These are phyloP conservation scores for Nemopilema nomurai DNA, from an alignment of 30 jellyfish, hydroid and myxozoan genomes.

Conservation along the genomic window DNA sequence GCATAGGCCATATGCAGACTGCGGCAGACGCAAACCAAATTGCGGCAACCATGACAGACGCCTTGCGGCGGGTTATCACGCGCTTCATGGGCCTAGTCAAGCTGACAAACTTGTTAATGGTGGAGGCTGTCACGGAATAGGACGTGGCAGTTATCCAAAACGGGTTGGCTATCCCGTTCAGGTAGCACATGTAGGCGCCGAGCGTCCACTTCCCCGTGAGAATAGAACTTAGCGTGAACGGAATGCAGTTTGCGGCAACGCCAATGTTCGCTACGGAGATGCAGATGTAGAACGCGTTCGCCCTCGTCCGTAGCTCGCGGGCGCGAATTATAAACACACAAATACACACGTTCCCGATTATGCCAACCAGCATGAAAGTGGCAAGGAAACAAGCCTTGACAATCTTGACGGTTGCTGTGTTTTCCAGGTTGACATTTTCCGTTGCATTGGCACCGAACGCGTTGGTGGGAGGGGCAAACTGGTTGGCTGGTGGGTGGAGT, in stretches of 20 bases:
- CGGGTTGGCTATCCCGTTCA: slow-evolving; percentile 67
- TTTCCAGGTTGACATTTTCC: background rate
- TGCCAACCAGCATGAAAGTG: slow-evolving; percentile 37
- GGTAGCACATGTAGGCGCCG: slow-evolving; percentile 51
- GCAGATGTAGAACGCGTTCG: slow-evolving; percentile 55
- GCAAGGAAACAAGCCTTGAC: slow-evolving; percentile 43
- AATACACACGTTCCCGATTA: slow-evolving; percentile 46
- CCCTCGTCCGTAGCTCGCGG: slow-evolving; percentile 70
- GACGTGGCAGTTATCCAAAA: slow-evolving; percentile 74
- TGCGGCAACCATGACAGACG: background rate
- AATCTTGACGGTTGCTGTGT: slow-evolving; percentile 15
- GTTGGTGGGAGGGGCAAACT: background rate
- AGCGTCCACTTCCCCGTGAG: slow-evolving; percentile 61
- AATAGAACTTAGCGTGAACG: slow-evolving; percentile 69
- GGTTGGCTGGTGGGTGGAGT: background rate
- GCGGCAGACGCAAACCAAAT: slow-evolving; percentile 54
- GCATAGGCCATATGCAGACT: slow-evolving; percentile 54
- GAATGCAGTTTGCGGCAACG: slow-evolving; percentile 61
- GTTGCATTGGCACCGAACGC: background rate
- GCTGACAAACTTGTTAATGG: slow-evolving; percentile 64
- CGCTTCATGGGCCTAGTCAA: slow-evolving; percentile 69
- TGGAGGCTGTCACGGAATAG: slow-evolving; percentile 63
- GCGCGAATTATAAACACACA: slow-evolving; percentile 28
- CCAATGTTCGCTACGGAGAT: slow-evolving; percentile 72
- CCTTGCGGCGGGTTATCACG: slow-evolving; percentile 26